These are phyloP conservation scores for Bombus sibiricus DNA, from an alignment of 1,140 invertebrate genomes.

Conservation along the genomic window DNA sequence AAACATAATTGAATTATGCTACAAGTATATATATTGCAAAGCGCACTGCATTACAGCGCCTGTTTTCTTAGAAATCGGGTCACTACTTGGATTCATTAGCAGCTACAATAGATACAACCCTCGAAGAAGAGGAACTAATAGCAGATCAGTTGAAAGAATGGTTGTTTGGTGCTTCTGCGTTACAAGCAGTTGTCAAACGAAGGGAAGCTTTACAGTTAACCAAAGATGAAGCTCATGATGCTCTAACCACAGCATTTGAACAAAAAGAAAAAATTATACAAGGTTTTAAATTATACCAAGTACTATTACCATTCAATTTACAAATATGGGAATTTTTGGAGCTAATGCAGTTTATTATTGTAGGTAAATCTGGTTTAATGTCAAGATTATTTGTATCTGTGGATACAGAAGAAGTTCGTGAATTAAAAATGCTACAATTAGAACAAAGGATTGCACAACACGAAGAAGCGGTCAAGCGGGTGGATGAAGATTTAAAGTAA, in stretches of 20 bases:
- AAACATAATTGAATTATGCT: neutral
- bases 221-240: conserved; percentile 88
- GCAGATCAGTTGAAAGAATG: conserved; percentile 94
- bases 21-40: conserved; percentile 52
- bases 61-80: conserved; percentile 84
- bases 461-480: conserved; percentile 84
- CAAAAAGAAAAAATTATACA: conserved; percentile 84
- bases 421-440: conserved; percentile 87
- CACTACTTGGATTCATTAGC: conserved; percentile 91
- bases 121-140: conserved; percentile 92
- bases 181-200: conserved; percentile 89
- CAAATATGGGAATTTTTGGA: neutral
- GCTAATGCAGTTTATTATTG: neutral
- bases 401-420: conserved; percentile 91
- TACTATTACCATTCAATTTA: neutral
- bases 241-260: conserved; percentile 82
- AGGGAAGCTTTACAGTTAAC: conserved; percentile 89
- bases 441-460: conserved; percentile 89
- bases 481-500: conserved; percentile 86
- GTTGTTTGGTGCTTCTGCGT: conserved; percentile 88
- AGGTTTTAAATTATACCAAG: conserved; percentile 72
- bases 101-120: conserved; percentile 88
- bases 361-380: conserved; percentile 88
- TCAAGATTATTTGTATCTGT: conserved; percentile 90
- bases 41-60: conserved; percentile 56